Evolutionary conservation across 2,113 vertebrate species (phyloP).

Genomic region (Orientallactaga bullata): DNA sequence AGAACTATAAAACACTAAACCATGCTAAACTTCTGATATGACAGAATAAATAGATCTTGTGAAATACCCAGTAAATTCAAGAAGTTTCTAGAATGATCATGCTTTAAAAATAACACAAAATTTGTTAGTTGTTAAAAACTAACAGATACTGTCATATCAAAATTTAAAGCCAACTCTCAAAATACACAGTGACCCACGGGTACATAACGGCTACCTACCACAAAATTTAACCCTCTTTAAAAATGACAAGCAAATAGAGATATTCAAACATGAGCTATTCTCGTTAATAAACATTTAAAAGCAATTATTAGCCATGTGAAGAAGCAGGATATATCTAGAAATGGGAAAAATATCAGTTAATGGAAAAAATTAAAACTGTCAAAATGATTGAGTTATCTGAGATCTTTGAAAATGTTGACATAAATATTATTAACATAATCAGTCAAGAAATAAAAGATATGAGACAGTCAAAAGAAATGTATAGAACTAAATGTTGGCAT

Average conservation of each 20-base stretch:
- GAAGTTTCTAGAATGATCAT: background rate
- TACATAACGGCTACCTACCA: background rate
- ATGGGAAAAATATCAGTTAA: background rate
- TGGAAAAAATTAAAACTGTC: background rate
- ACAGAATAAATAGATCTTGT: background rate
- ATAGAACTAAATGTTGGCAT: background rate
- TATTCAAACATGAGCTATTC: background rate
- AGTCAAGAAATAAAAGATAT: background rate
- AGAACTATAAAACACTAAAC: background rate
- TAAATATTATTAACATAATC: background rate
- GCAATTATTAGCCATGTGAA: background rate
- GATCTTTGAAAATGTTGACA: constrained; percentile 18
- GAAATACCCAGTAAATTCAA: background rate
- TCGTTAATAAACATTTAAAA: background rate
- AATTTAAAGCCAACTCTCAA: background rate
- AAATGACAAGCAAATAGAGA: background rate
- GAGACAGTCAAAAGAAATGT: background rate
- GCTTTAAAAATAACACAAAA: background rate
- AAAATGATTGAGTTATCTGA: background rate
- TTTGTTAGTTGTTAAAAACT: background rate
- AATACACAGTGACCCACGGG: background rate
- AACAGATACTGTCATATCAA: background rate
- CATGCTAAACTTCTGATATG: background rate
- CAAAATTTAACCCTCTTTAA: background rate
- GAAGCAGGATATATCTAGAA: background rate